A percentile compares a stretch with the other conserved stretches of the same genome.
phyloP scores from a whole-genome alignment of 2,888 invertebrate species.

The Nymphalis urticae region DNA sequence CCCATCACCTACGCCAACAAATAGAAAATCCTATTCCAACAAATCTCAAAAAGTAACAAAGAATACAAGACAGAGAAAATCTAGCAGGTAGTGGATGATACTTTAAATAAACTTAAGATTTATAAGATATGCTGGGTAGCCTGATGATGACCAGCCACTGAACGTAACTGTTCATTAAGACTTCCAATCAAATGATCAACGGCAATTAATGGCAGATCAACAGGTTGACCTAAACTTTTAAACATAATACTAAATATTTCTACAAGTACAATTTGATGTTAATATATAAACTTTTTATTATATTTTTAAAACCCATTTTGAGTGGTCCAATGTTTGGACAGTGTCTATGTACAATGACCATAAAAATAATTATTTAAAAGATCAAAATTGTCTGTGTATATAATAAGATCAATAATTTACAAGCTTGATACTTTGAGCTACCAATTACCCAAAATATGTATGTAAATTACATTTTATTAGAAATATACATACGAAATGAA shows the following conservation, averaged over 20 bases:
- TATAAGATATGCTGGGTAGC: not conserved
- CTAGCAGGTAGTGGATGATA: constrained; percentile 43
- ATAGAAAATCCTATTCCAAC: constrained; percentile 2
- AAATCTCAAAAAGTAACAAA: constrained; percentile 24
- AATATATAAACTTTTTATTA: constrained; percentile 3
- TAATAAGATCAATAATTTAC: not conserved
- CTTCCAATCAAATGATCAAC: not conserved
- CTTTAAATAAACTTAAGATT: constrained; percentile 7
- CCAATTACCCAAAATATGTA: not conserved
- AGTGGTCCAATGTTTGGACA: not conserved
- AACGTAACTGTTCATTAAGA: not conserved
- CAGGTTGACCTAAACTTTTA: not conserved
- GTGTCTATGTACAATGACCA: not conserved
- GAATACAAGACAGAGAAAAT: constrained; percentile 34
- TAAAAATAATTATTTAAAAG: not conserved
- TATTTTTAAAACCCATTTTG: not conserved
- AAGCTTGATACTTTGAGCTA: constrained; percentile 2
- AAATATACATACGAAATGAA: too few species aligned
- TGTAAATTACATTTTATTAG: not conserved
- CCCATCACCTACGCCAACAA: constrained; percentile 38
- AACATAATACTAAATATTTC: not conserved
- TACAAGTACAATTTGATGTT: not conserved
- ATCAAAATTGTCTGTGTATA: constrained; percentile 6
- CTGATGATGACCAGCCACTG: not conserved
- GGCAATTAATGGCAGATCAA: not conserved